Conservation (phyloP, 1,140 invertebrate genomes). For the Zophobas atratus region DNA sequence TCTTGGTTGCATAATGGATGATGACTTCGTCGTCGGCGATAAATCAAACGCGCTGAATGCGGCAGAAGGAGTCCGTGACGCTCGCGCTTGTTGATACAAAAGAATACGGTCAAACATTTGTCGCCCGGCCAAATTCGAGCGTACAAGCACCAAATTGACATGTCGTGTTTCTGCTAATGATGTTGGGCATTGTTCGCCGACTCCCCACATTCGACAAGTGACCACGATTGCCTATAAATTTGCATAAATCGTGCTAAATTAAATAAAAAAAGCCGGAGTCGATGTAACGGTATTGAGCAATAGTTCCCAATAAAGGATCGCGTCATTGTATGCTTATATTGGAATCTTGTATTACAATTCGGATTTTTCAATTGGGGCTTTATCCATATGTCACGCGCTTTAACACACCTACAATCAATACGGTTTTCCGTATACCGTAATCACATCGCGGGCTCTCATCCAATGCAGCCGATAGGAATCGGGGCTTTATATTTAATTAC, state of each 20-base stretch:
- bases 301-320: slow-evolving; percentile 52
- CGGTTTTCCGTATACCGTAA: slow-evolving; percentile 41
- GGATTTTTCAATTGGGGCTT: slow-evolving; percentile 38
- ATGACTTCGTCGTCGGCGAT: neutral
- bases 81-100: neutral
- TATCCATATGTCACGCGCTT: slow-evolving; percentile 40
- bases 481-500: slow-evolving; percentile 39
- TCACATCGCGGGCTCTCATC: neutral
- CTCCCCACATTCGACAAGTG: slow-evolving; percentile 48
- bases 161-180: slow-evolving; percentile 44
- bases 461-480: slow-evolving; percentile 4
- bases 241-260: slow-evolving; percentile 54
- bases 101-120: slow-evolving; percentile 15
- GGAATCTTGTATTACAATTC: slow-evolving; percentile 55
- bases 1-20: slow-evolving; percentile 23
- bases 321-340: slow-evolving; percentile 56
- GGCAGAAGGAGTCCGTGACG: neutral
- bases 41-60: neutral
- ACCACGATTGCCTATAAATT: slow-evolving; percentile 50
- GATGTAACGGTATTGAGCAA: slow-evolving; percentile 48
- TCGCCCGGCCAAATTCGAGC: slow-evolving; percentile 19
- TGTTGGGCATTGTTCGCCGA: slow-evolving; percentile 40
- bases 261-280: slow-evolving; percentile 43
- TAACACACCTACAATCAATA: slow-evolving; percentile 41
- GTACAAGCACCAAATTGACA: slow-evolving; percentile 43